Conservation (phyloP, 2,113 vertebrate genomes). For the Speoplatyrhinus poulsoni region DNA sequence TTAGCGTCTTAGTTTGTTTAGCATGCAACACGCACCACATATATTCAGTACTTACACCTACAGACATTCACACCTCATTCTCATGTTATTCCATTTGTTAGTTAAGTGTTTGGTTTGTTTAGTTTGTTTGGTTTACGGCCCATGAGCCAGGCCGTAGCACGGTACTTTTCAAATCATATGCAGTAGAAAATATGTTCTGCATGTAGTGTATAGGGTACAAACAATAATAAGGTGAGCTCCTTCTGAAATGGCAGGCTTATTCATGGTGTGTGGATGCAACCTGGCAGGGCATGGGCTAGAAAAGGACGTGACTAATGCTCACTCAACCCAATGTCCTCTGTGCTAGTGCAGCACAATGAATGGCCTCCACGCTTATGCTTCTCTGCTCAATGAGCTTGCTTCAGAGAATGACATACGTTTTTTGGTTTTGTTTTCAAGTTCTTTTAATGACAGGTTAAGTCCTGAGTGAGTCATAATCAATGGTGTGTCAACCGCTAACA, state of each 20-base stretch:
- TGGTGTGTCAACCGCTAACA: constrained; percentile 5
- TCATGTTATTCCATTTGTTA: no score
- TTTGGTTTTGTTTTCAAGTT: constrained; percentile 6
- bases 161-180: neutral
- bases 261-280: neutral
- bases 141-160: no score
- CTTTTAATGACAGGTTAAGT: constrained; percentile 17
- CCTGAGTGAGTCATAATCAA: constrained; percentile 42
- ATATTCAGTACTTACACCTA: no score
- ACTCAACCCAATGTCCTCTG: constrained; percentile 1
- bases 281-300: constrained; percentile 12
- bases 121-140: no score
- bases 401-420: constrained; percentile 14
- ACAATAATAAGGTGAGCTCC: no score
- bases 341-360: constrained; percentile 7
- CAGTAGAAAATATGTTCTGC: no score
- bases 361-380: constrained; percentile 7
- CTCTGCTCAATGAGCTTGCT: constrained; percentile 18
- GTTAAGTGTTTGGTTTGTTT: no score
- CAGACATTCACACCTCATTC: no score
- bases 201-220: no score
- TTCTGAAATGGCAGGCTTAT: constrained; percentile 1
- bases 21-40: no score
- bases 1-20: no score
- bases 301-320: constrained; percentile 25